Base-by-base conservation (phyloP, 2,797 vertebrate species). In the Odontamblyopus rebecca region DNA sequence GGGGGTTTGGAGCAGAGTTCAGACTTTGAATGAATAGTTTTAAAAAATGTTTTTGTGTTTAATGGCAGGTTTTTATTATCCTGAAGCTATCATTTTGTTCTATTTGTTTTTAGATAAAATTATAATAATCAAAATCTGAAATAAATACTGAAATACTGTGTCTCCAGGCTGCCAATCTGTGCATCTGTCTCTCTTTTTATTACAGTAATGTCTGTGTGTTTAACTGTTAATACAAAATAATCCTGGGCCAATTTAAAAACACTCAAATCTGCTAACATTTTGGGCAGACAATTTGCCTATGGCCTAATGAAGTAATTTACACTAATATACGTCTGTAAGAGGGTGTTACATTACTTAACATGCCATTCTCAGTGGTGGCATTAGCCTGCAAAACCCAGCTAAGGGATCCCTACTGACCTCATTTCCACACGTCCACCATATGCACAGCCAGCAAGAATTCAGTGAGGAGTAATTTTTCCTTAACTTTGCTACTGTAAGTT, bases 401-500 rank as follows among this genome's bases (percentile, higher is more conserved):
- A n/a, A 62, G 62, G 29, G 23, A 72, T 66, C 38, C 19, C 53
- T 51, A 61, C 16, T 38, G 53, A 35, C 13, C 9, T 61, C 57
- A 3, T 0, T 62, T 53, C 44, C 44, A 29, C 3, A 18, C 61
- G 64, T 32, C 19, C 71, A 70, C 9, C 15, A 66, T 8, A 50
- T 38, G 7, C 30, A 32, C 1, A 61, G 66, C 29, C 26, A 48
- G 65, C 30, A 23, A 32, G 44, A 73, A 60, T 68, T 77, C 68
- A 78, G 50, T 26, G 30, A 71, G n/a, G 66, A 29, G 56, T 71
- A 16, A 59, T 67, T 70, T 60, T 63, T 72, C 79, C 50, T 57
- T 57, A 16, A 69, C 27, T 54, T 32, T 73, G 81, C 78, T 80
- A 74, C 80, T 75, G 70, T 66, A 67, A 68, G 78, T 63, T 56